Conservation (phyloP, 2,888 invertebrate genomes). For the Zaprionus bogoriensis region DNA sequence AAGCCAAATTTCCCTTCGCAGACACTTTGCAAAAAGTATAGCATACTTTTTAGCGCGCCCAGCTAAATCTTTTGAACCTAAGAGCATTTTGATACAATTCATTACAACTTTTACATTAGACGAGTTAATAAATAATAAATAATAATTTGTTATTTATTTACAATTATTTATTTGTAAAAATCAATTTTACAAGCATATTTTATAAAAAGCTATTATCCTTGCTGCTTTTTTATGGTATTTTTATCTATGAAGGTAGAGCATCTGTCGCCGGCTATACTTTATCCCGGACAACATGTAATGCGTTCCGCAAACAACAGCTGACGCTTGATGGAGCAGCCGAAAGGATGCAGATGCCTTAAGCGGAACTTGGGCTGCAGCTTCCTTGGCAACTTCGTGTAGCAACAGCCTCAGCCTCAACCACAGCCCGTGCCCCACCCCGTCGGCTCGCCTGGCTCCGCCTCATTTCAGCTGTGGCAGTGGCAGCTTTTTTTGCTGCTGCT, state of each 20-base stretch:
- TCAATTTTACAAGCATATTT: neutral
- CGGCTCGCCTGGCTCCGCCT: no score
- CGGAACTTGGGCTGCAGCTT: slow-evolving; percentile 29
- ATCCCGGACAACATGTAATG: slow-evolving; percentile 1
- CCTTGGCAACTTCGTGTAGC: slow-evolving; percentile 16
- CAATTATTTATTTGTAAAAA: no score
- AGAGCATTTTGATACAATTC: no score
- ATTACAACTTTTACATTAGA: no score
- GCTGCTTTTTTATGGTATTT: no score
- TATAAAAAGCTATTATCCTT: neutral
- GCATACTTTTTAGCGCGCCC: neutral
- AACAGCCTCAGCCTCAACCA: neutral
- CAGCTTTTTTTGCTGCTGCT: no score
- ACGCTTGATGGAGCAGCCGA: slow-evolving; percentile 13
- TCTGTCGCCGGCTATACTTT: slow-evolving; percentile 8
- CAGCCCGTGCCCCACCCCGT: no score
- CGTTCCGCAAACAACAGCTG: slow-evolving; percentile 43
- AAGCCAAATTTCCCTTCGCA: no score
- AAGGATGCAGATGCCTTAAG: slow-evolving; percentile 41
- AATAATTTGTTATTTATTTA: no score
- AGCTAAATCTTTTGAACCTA: no score
- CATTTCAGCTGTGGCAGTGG: no score
- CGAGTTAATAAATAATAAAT: neutral
- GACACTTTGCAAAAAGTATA: neutral
- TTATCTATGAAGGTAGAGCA: no score